Evolutionary conservation across 2,113 vertebrate genomes (phyloP).

Genomic region (Cyprinodon brontotheroides): DNA sequence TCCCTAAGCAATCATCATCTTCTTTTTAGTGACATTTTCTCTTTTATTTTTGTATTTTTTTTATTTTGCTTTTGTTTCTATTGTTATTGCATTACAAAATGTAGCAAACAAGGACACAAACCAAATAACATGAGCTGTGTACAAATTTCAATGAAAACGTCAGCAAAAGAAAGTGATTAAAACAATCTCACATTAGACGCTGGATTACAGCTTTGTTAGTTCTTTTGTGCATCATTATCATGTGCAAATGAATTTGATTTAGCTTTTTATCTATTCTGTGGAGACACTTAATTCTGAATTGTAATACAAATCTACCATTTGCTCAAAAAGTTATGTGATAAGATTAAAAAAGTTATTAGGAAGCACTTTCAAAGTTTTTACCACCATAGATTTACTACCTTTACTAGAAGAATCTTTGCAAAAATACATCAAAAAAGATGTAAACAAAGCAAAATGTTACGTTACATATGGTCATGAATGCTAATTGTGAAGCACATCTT

Average conservation of each 20-base stretch:
- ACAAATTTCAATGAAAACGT: too few relatives aligned
- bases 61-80: too few relatives aligned
- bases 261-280: constrained; percentile 28
- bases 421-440: not conserved
- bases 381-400: not conserved
- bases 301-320: constrained; percentile 10
- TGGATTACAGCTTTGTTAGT: not conserved
- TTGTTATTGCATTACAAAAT: not conserved
- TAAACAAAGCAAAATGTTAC: not conserved
- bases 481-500: not conserved
- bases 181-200: not conserved
- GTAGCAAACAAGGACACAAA: not conserved
- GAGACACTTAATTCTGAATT: constrained; percentile 19
- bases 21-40: not conserved
- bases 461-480: not conserved
- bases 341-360: not conserved
- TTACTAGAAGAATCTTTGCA: not conserved
- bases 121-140: not conserved
- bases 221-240: constrained; percentile 13
- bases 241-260: constrained; percentile 23
- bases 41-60: too few relatives aligned
- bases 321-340: constrained; percentile 2
- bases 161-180: too few relatives aligned
- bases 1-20: not conserved
- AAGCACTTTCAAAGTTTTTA: not conserved